Base-by-base conservation (phyloP, 2,797 vertebrate genomes). In the Jordanella pulchra region DNA sequence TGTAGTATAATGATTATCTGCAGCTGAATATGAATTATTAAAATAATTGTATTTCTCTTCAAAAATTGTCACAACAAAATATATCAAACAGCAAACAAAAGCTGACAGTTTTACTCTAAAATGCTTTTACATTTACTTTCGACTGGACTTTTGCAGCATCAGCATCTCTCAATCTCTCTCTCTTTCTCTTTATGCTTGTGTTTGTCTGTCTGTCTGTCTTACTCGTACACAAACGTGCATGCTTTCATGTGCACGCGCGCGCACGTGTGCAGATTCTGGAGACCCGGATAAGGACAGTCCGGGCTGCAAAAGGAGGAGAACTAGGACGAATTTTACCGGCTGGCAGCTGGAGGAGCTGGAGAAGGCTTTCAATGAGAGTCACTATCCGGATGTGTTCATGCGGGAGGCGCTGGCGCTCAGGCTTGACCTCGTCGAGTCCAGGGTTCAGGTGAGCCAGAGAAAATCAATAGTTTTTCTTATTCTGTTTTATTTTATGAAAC, bases 301-400 rank as follows among this genome's bases (percentile, higher is more conserved):
- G 14, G 97, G 97, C 80, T 98, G 98, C 90, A 99, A 99, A 89
- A 95, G 98, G 79, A 95, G 98, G 89, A 94, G 98, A 80, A 99
- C 98, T 65, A 94, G 98, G 89, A 99, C 98, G 42, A 99, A 99
- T 93, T 99, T 99, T 91, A 99, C 97, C 1, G 98, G 98, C 77
- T 99, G 98, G 98, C 98, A 99, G 93, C 94, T 99, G 81, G 98
- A 99, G 88, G 98, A 99, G 93, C 91, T 99, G 77, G 98, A 99
- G 89, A 99, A 98, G 84, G 98, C 98, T 28, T 99, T 99, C 88
- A 98, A 96, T 78, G 97, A 99, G 90, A 99, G 97, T 72, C 98
- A 99, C 92, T 99, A 99, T 58, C 98, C 98, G 25, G 98, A 99
- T 78, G 97, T 99, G 89, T 99, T 99, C 90, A 99, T 99, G 98